Evolutionary conservation across 2,888 invertebrate species (phyloP), one percentile per base, ranked within the genome.

Genomic region (Amphipoea oculea): DNA sequence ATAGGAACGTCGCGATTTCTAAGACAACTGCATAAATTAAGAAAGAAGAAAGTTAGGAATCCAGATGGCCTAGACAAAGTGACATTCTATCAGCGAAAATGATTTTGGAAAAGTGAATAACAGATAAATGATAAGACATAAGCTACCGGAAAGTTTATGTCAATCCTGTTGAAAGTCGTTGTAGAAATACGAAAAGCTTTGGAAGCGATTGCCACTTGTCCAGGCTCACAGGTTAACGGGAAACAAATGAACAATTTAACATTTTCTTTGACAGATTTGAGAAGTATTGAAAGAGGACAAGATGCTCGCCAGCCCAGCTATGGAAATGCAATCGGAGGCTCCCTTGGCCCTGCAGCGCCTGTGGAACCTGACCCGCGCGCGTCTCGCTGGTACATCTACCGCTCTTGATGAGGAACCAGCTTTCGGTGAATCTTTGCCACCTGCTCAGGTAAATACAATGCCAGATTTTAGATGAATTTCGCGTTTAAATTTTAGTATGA

Each of bases 301-400:
- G 90, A 97, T 97, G 97, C 94, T 96, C 83, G 95, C 96, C 73
- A 95, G 93, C 89, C 94, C 95, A 57, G 92, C 94, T 23, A 97
- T 98, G 89, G 98, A 98, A 93, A 92, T 98, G 79, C 92, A 95
- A 80, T 90, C 92, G 40, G 95, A 98, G 86, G 96, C 96, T n/a
- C 97, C 97, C 0, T 88, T 96, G 88, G 96, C 96, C 5, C 94
- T 97, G 78, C 97, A 97, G 89, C 94, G 97, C 42, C 93, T 97
- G 51, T 97, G 97, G 97, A 96, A 95, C 86, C 88, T 97, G 82
- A 97, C 97, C 77, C 94, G 97, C 14, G 97, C 97, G 7, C 96
- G 97, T 42, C 93, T 97, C 6, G 95, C 96, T 69, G 97, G 97
- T 0, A 95, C 96, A 11, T 96, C 96, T 36, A 96, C 96, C 3